Evolutionary conservation across 2,888 invertebrate species (phyloP).

Genomic region (Petrolisthes cinctipes): DNA sequence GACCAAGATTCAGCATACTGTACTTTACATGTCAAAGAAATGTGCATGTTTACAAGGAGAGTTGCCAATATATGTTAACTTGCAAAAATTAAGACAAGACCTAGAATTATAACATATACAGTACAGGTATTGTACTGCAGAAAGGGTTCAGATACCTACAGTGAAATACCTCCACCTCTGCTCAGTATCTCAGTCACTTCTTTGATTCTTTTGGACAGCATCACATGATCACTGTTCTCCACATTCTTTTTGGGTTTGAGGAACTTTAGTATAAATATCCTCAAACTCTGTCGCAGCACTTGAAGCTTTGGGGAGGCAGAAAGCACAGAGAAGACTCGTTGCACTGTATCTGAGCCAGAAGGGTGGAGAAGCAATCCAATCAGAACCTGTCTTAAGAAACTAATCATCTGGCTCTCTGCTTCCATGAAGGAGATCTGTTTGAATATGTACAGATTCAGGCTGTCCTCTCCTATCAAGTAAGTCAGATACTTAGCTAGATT

Average conservation of each 20-base stretch:
- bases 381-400: slow-evolving; percentile 41
- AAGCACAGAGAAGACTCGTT: slow-evolving; percentile 30
- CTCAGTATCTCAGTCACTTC: slow-evolving; percentile 26
- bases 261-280: slow-evolving; percentile 45
- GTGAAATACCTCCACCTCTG: slow-evolving; percentile 19
- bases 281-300: slow-evolving; percentile 34
- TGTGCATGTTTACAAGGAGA: no score
- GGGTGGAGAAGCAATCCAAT: slow-evolving; percentile 42
- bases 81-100: no score
- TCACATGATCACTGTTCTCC: slow-evolving; percentile 12
- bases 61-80: no score
- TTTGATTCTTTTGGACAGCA: slow-evolving; percentile 27
- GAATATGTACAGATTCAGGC: slow-evolving; percentile 83
- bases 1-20: no score
- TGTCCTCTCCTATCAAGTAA: slow-evolving; percentile 83
- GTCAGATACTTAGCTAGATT: slow-evolving; percentile 85
- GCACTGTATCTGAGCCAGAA: slow-evolving; percentile 24
- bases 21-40: no score
- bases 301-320: slow-evolving; percentile 39
- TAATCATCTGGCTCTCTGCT: slow-evolving; percentile 33
- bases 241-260: slow-evolving; percentile 31
- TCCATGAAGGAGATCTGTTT: slow-evolving; percentile 72
- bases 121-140: neutral
- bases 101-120: neutral
- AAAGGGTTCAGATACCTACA: neutral